Conservation (phyloP, 2,888 invertebrate genomes). For the Mongoloraphidia duomilia region DNA sequence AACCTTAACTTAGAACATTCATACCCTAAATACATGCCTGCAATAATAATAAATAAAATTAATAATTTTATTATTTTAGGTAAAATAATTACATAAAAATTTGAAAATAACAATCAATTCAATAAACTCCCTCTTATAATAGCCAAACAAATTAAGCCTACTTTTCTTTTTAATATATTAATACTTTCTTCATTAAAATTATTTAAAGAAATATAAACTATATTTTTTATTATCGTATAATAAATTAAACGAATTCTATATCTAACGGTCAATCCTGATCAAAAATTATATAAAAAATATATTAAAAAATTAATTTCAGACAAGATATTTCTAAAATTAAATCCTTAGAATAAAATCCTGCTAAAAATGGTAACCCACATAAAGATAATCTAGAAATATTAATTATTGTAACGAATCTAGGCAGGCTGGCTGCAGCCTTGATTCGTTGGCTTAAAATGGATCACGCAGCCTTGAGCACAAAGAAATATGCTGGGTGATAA, state of each 20-base stretch:
- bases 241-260: constrained; percentile 38
- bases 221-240: constrained; percentile 34
- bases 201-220: constrained; percentile 31
- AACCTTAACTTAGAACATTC: constrained; percentile 29
- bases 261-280: constrained; percentile 38
- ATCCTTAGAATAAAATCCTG: constrained; percentile 51
- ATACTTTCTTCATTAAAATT: constrained; percentile 36
- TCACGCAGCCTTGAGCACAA: no score
- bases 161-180: constrained; percentile 32
- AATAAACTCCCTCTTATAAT: constrained; percentile 33
- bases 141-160: constrained; percentile 30
- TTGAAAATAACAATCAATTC: constrained; percentile 36
- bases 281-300: constrained; percentile 40
- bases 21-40: constrained; percentile 28
- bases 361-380: constrained; percentile 48
- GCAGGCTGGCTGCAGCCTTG: no score
- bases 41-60: constrained; percentile 32
- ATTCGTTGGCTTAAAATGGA: no score
- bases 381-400: constrained; percentile 43
- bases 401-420: no score
- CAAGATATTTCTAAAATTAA: constrained; percentile 42
- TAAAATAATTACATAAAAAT: constrained; percentile 34
- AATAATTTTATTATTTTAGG: constrained; percentile 33
- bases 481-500: no score
- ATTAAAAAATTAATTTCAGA: constrained; percentile 37